A percentile compares a stretch with the other conserved stretches of the same genome.
Evolutionary conservation across 1,140 invertebrate species (phyloP).

Genomic region (Trichomalopsis sarcophagae): DNA sequence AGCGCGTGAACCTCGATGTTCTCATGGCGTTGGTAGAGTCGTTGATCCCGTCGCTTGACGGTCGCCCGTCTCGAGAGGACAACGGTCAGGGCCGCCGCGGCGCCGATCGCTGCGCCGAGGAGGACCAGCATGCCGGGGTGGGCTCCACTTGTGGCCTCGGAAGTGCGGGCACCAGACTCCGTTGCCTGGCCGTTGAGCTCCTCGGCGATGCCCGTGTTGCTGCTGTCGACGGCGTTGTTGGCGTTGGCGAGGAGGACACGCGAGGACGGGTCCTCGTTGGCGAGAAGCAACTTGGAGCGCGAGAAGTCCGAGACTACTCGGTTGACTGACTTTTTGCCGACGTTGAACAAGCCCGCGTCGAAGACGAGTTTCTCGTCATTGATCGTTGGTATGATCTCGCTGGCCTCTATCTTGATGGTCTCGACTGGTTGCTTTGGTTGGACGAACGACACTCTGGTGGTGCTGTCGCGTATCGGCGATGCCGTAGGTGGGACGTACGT

Average conservation of each 20-base stretch:
- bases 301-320: constrained; percentile 34
- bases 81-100: constrained; percentile 71
- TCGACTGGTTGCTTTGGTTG: background rate
- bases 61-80: constrained; percentile 68
- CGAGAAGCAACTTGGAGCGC: constrained; percentile 37
- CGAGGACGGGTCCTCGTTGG: constrained; percentile 14
- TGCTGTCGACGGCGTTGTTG: constrained; percentile 48
- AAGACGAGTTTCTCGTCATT: background rate
- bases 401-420: background rate
- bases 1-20: constrained; percentile 83
- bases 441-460: constrained; percentile 34
- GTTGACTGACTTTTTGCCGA: constrained; percentile 25
- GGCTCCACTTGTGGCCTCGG: constrained; percentile 59
- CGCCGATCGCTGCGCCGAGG: constrained; percentile 69
- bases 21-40: constrained; percentile 71
- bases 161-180: constrained; percentile 64
- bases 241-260: constrained; percentile 47
- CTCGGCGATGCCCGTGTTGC: constrained; percentile 65
- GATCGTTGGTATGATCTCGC: background rate
- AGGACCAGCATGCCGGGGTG: constrained; percentile 76
- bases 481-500: background rate
- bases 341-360: background rate
- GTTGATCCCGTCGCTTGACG: constrained; percentile 65
- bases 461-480: constrained; percentile 21
- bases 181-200: constrained; percentile 69